phyloP scores from a whole-genome alignment of 2,888 invertebrate species.

The Hecatera dysodea region DNA sequence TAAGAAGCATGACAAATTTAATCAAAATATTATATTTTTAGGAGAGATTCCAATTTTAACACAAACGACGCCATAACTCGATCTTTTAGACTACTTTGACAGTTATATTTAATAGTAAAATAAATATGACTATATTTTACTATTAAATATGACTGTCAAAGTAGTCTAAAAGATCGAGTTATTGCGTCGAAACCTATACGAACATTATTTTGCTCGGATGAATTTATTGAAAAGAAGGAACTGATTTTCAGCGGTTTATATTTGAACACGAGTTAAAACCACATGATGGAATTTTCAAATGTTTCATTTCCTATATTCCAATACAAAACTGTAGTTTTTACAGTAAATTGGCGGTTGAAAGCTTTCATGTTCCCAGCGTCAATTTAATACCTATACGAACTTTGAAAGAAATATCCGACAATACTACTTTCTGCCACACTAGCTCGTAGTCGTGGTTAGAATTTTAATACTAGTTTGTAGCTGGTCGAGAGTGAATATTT shows the following conservation, averaged over 20 bases:
- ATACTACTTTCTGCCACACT: constrained; percentile 13
- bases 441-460: background rate
- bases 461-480: background rate
- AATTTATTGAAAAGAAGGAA: no score
- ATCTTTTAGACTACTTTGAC: no score
- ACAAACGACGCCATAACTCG: no score
- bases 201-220: no score
- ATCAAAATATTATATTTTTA: no score
- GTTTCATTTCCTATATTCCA: background rate
- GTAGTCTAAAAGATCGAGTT: background rate
- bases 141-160: background rate
- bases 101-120: no score
- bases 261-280: background rate
- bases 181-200: background rate
- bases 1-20: no score
- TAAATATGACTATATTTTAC: no score
- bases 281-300: constrained; percentile 7
- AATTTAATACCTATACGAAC: background rate
- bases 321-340: constrained; percentile 17
- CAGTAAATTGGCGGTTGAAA: background rate
- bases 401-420: constrained; percentile 13
- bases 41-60: no score
- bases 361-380: constrained; percentile 4
- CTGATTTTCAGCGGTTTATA: background rate
- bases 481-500: background rate